Base-by-base conservation (phyloP, 2,113 vertebrate genomes). In the Sorex araneus region DNA sequence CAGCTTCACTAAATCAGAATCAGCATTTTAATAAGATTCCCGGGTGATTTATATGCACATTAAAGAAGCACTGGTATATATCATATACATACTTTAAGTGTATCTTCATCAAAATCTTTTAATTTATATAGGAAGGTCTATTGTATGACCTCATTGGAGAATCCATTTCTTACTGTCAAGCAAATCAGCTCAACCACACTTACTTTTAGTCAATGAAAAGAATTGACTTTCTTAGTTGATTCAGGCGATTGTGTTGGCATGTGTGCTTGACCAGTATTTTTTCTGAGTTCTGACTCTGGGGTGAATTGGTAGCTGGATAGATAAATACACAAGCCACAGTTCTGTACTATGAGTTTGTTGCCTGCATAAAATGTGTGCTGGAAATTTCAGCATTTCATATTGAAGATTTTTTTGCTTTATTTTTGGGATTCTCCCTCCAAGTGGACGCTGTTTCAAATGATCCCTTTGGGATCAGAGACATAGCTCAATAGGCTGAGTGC, bases 21-120 rank as follows among this genome's bases (percentile, higher is more conserved):
- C 74, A 74, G 18, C 84, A 87, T 93, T 93, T 94, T 89, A 81
- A 66, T 91, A 94, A 87, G 91, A 84, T 64, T 60, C 64, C 71
- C 16, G 3, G 30, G 71, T 76, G 84, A 94, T 89, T 91, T 64
- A 57, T 74, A 8, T 77, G 80, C 64, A 66, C 34, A 90, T 74
- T 94, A 60, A 87, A 93, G 84, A 94, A 73, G 18, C 30, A 45
- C 45, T 81, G 34, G 13, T 91, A 32, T 91, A 84, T 75, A 83
- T 91, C 40, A 75, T 60, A 70, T 78, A 74, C 27, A 30, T 36
- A 34, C 27, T 60, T 94, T 76, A 80, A 87, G 63, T 80, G 18
- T 77, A 47, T 90, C 77, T 95, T 92, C 54, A 84, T 81, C 87
- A 81, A 82, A 84, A 15, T 57, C 8, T 96, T 94, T 86, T 67